Base-by-base conservation (phyloP, 2,888 invertebrate genomes). In the Theretra japonica region DNA sequence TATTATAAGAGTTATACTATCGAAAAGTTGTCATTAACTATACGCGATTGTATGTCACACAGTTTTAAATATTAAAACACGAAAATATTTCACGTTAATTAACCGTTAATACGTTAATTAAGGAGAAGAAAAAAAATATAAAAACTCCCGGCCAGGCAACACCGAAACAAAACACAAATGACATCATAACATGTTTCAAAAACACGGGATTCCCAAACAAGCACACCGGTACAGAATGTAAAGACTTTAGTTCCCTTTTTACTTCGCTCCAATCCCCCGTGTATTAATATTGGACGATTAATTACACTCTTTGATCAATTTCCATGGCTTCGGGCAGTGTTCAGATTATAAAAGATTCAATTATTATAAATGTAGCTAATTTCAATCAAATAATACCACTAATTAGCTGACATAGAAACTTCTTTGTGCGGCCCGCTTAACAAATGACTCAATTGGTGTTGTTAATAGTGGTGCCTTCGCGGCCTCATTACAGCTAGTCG, bases 331-430 rank as follows among this genome's bases (percentile, higher is more conserved):
- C 79, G 75, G 85, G 90, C 89, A 83, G 83, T 86, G 80, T 83
- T 83, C 79, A 81, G 81, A 85, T 86, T 86, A 88, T 88, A 90
- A 91, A 89, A 91, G 88, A 88, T 88, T 86, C 88, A 89, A 91
- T 93, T 91, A 91, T 90, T 90, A 91, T 88, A 89, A 91, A 92
- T 90, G 90, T 89, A 86, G 86, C 84, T 90, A 92, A 92, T 93
- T 94, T 91, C 92, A 92, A 93, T 94, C 92, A 93, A 92, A 94
- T 91, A 93, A 92, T 92, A 88, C 86, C 83, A 83, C 92, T 93
- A 93, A 93, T 94, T 94, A 93, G 87, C 90, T 88, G 91, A 90
- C 92, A 90, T 90, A 83, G 88, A 84, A 74, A 77, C 82, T 84
- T 86, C 93, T 94, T 93, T 94, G 92, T 93, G 86, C 84, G 79